Evolutionary conservation across 1,140 invertebrate species (phyloP).

Genomic region (Chlorops oryzae): DNA sequence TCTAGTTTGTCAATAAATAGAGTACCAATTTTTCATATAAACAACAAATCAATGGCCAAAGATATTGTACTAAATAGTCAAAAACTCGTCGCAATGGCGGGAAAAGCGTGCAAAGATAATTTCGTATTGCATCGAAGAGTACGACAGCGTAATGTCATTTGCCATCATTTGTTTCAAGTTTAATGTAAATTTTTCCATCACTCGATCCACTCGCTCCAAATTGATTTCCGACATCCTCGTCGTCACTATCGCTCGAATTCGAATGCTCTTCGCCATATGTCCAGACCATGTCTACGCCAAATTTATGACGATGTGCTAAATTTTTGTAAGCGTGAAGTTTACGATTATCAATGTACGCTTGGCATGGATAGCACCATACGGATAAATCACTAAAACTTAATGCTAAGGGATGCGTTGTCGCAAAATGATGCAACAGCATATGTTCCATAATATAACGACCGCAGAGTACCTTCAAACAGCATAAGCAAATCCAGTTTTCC

Average conservation of each 20-base stretch:
- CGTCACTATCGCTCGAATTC: constrained; percentile 12
- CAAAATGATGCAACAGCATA: constrained; percentile 61
- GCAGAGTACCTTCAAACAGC: constrained; percentile 70
- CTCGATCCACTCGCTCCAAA: background rate
- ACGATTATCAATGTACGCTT: constrained; percentile 74
- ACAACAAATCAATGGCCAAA: constrained; percentile 39
- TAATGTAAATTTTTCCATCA: constrained; percentile 9
- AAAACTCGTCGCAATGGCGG: constrained; percentile 33
- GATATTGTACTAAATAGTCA: constrained; percentile 31
- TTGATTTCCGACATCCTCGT: constrained; percentile 12
- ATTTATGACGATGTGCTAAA: constrained; percentile 66
- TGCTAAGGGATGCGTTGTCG: constrained; percentile 61
- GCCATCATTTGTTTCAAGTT: constrained; percentile 23
- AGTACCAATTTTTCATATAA: constrained; percentile 37
- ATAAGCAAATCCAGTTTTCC: constrained; percentile 85
- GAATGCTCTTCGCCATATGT: constrained; percentile 19
- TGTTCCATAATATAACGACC: constrained; percentile 75
- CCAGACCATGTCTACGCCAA: constrained; percentile 61
- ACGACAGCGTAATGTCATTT: constrained; percentile 35
- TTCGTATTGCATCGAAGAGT: constrained; percentile 33
- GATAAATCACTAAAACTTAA: constrained; percentile 78
- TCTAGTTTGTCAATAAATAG: constrained; percentile 34
- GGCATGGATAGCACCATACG: constrained; percentile 82
- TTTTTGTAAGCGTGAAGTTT: constrained; percentile 62
- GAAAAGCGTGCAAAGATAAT: constrained; percentile 36